Conservation (phyloP, 2,113 vertebrate species). For the Megaptera novaeangliae region DNA sequence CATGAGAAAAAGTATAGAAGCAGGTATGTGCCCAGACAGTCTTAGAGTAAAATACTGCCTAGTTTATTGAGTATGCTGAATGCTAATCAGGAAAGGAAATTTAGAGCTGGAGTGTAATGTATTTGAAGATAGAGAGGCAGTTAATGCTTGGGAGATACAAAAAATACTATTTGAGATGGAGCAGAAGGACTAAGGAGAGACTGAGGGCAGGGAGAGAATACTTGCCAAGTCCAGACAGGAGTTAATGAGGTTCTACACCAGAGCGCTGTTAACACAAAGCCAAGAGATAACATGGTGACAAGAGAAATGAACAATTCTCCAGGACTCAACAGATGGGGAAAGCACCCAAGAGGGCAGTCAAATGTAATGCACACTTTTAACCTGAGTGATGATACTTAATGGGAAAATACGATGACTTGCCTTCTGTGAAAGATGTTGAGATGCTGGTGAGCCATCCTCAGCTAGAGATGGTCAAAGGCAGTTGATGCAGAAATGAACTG, state of each 20-base stretch:
- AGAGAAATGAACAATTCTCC: background rate
- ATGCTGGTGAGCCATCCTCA: background rate
- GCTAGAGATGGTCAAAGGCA: background rate
- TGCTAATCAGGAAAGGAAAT: background rate
- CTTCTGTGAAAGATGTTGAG: background rate
- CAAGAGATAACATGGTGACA: background rate
- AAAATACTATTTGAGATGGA: background rate
- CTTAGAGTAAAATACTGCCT: background rate
- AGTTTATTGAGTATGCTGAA: background rate
- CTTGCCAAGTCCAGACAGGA: background rate
- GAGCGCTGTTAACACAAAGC: background rate
- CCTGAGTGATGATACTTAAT: background rate
- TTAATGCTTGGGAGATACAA: background rate
- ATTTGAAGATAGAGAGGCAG: background rate
- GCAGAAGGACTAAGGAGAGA: background rate
- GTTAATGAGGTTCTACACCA: background rate
- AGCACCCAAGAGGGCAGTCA: background rate
- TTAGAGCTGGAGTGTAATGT: background rate
- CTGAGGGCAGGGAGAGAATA: background rate
- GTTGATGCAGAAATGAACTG: background rate
- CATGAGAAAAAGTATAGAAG: background rate
- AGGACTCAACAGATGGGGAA: background rate
- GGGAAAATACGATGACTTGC: background rate
- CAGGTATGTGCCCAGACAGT: background rate
- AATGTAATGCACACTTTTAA: background rate